Base-by-base conservation (phyloP, 2,888 invertebrate species). In the Pasiphila rectangulata region DNA sequence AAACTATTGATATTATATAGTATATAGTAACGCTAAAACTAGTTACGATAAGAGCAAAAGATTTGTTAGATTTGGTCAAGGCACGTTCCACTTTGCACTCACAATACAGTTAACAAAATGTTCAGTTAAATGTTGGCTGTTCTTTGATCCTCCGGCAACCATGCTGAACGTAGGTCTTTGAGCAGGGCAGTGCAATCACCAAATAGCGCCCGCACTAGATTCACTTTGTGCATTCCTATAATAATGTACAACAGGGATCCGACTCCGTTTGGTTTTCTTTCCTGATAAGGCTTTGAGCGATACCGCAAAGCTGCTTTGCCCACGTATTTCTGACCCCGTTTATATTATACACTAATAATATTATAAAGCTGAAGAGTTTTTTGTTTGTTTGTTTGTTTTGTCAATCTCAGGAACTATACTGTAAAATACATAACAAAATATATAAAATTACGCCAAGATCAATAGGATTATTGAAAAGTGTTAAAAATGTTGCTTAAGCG, bases 151-250 rank as follows among this genome's bases (percentile, higher is more conserved):
- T 20, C 13, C 20, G 15, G 4, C 29, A 38, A 19, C 6, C 15
- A 13, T 7, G 6, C 7, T 3, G 3, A 27, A 27, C 27, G 6
- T 7, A 27, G 32, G 16, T 36, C 43, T 42, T 43, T 47, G 40
- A 43, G 44, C 27, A 23, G 19, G 25, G 20, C 24, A 20, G 24
- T 32, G 43, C 46, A 46, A 48, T 50, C 42, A 51, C 47, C 49
- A 45, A 49, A 44, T 36, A 41, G 39, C 25, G 24, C 44, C 30
- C 36, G 40, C 21, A 41, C 51, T 54, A 51, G 52, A 57, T 46
- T 57, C 55, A 54, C 57, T 62, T 53, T 49, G 51, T 48, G 56
- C 62, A 63, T 63, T 58, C 59, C 59, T 57, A 61, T 65, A 62
- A 59, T 55, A 58, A 51, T 46, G 57, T 45, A 54, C 48, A 64